Conservation (phyloP, 2,113 vertebrate species). For the Ictalurus furcatus region DNA sequence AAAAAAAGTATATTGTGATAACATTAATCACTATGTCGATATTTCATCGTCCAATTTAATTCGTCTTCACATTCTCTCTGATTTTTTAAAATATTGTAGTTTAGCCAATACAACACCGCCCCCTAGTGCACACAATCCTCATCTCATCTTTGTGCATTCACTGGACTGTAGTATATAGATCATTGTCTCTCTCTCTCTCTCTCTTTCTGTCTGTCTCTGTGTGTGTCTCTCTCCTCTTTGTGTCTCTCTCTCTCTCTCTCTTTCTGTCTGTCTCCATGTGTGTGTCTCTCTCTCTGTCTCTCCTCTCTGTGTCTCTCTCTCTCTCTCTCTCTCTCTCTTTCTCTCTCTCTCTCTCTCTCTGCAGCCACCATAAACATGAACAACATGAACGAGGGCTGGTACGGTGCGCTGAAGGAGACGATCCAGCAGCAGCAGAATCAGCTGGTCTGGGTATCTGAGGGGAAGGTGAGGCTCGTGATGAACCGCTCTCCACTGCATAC, state of each 20-base stretch:
- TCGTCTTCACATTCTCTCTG: not conserved
- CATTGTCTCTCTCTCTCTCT: not conserved
- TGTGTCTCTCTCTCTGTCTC: slow-evolving; percentile 32
- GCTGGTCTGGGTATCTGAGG: slow-evolving; percentile 98
- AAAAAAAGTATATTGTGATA: too few species aligned
- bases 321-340: not conserved
- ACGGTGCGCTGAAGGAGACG: slow-evolving; percentile 91
- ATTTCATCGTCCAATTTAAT: not conserved
- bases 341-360: slow-evolving; percentile 30
- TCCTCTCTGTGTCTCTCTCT: not conserved
- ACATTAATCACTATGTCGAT: too few species aligned
- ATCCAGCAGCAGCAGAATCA: slow-evolving; percentile 98
- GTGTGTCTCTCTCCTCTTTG: not conserved
- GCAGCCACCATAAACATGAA: slow-evolving; percentile 97
- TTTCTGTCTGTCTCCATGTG: too few species aligned
- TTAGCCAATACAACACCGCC: not conserved
- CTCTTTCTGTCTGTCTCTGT: not conserved
- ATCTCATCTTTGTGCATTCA: not conserved
- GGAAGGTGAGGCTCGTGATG: slow-evolving; percentile 82
- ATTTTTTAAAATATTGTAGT: too few species aligned
- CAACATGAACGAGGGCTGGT: slow-evolving; percentile 98
- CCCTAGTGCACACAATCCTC: not conserved
- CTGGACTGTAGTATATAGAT: not conserved
- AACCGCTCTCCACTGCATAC: not conserved
- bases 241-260: too few species aligned